A percentile compares a stretch with the other conserved stretches of the same genome.
Evolutionary conservation across 2,888 invertebrate genomes (phyloP).

Genomic region (Standfussiana lucernea): DNA sequence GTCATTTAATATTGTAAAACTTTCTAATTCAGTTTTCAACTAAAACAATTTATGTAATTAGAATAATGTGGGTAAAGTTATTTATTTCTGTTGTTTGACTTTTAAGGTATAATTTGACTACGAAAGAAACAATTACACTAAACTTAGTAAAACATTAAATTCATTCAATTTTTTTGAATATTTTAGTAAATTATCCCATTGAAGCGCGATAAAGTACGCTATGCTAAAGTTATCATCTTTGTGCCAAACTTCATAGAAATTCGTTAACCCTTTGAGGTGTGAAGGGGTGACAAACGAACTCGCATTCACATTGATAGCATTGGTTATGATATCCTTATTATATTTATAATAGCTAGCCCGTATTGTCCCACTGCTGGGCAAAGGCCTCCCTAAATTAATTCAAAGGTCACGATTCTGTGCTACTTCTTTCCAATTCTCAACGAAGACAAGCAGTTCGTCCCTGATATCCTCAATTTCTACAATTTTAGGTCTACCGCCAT

Average conservation of each 20-base stretch:
- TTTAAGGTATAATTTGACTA: not conserved
- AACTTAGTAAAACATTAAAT: too few relatives aligned
- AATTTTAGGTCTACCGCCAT: not conserved
- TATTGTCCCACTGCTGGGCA: not conserved
- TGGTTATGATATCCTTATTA: not conserved
- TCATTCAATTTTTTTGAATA: too few relatives aligned
- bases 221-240: too few relatives aligned
- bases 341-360: too few relatives aligned
- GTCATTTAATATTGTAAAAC: constrained; percentile 4
- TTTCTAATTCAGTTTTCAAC: constrained; percentile 1
- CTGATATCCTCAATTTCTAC: not conserved
- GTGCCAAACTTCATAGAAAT: not conserved
- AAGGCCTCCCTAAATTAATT: too few relatives aligned
- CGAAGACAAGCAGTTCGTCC: too few relatives aligned
- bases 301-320: not conserved
- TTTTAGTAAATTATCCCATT: too few relatives aligned
- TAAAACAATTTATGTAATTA: constrained; percentile 3
- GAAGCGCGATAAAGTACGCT: too few relatives aligned
- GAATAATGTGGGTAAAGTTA: not conserved
- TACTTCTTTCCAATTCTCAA: too few relatives aligned
- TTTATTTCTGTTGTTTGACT: constrained; percentile 2
- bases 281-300: not conserved
- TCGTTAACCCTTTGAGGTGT: not conserved
- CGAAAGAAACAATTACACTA: too few relatives aligned
- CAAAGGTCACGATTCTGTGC: too few relatives aligned